Percentiles rank a stretch among this genome's conserved stretches.
Evolutionary conservation across 1,140 invertebrate genomes (phyloP).

Genomic region (Formica exsecta): DNA sequence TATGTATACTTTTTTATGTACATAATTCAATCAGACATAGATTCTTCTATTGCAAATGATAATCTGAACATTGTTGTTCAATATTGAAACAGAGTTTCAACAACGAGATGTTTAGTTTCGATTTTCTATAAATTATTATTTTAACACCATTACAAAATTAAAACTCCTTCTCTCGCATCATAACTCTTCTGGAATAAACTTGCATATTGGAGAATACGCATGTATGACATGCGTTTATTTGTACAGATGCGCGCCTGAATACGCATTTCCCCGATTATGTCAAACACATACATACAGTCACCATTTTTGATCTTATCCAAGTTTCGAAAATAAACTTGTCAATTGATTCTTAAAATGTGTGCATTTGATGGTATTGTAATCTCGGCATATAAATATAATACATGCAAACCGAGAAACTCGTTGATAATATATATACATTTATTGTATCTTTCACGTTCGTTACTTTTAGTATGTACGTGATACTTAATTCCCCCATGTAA

Average conservation of each 20-base stretch:
- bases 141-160: neutral
- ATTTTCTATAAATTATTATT: neutral
- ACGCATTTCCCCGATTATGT: neutral
- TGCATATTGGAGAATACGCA: neutral
- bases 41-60: neutral
- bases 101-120: neutral
- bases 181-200: neutral
- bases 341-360: slow-evolving; percentile 19
- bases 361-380: neutral
- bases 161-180: neutral
- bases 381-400: neutral
- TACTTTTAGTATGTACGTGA: neutral
- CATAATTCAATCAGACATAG: neutral
- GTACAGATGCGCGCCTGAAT: neutral
- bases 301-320: neutral
- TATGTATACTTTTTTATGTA: neutral
- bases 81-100: neutral
- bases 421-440: neutral
- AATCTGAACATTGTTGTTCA: neutral
- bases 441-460: neutral
- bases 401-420: neutral
- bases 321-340: slow-evolving; percentile 21
- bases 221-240: neutral
- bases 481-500: neutral
- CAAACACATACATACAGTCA: neutral